Evolutionary conservation across 2,113 vertebrate genomes (phyloP).

Genomic region (Delphinus delphis): DNA sequence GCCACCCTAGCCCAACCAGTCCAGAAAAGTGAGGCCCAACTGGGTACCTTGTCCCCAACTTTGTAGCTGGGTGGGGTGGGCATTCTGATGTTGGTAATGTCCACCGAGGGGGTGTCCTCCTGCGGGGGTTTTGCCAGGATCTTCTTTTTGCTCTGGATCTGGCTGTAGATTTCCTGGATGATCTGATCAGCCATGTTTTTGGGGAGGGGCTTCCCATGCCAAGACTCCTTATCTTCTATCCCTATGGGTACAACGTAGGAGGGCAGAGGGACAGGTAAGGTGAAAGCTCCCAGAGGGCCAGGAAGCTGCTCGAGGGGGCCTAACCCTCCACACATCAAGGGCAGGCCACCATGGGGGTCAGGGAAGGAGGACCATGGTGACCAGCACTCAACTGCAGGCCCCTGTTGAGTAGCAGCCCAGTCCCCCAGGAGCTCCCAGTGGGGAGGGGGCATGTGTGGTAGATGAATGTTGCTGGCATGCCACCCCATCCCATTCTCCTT

Average conservation of each 20-base stretch:
- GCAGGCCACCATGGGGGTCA: neutral
- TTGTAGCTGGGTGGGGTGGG: slow-evolving; percentile 93
- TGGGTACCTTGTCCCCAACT: slow-evolving; percentile 92
- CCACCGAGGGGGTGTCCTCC: slow-evolving; percentile 90
- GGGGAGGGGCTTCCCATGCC: slow-evolving; percentile 95
- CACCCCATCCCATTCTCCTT: neutral
- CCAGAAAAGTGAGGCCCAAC: neutral
- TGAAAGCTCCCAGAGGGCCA: neutral
- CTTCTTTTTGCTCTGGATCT: slow-evolving; percentile 92
- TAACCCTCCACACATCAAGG: neutral
- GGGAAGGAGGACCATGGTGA: no score
- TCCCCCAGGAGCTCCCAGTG: neutral
- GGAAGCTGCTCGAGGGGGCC: neutral
- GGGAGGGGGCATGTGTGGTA: neutral
- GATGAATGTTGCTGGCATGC: neutral
- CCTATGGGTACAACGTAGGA: slow-evolving; percentile 77
- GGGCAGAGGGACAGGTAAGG: neutral
- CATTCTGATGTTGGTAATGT: slow-evolving; percentile 93
- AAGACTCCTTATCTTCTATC: slow-evolving; percentile 94
- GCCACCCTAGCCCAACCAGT: neutral
- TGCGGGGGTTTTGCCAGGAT: slow-evolving; percentile 89
- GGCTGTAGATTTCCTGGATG: slow-evolving; percentile 90
- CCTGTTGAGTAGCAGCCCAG: neutral
- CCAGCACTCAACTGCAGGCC: neutral
- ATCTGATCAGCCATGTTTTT: slow-evolving; percentile 94